A percentile compares a stretch with the other conserved stretches of the same genome.
phyloP scores from a whole-genome alignment of 2,113 vertebrate species.

The Ornithorhynchus anatinus region DNA sequence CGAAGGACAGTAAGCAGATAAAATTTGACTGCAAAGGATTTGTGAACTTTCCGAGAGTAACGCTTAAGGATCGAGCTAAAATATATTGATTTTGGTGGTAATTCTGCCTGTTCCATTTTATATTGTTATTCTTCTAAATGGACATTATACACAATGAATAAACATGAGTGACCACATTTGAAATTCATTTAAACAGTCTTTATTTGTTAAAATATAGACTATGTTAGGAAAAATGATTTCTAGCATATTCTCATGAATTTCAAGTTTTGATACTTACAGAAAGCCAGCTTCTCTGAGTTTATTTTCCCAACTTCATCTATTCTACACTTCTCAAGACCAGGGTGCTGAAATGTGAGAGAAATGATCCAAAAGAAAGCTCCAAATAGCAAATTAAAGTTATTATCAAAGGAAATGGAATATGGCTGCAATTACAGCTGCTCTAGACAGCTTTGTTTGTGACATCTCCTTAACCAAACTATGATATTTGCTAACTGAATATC shows the following conservation, averaged over 20 bases:
- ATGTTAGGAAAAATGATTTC: not conserved
- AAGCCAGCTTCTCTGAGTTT: not conserved
- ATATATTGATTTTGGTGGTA: not conserved
- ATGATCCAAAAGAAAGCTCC: conserved; percentile 13
- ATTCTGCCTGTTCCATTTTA: not conserved
- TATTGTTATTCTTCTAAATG: not conserved
- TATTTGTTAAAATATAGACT: conserved; percentile 25
- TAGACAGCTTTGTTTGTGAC: conserved; percentile 33
- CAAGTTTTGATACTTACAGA: not conserved
- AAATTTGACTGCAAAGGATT: not conserved
- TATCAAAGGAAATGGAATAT: conserved; percentile 24
- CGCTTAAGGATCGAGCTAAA: not conserved
- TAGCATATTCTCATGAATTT: not conserved
- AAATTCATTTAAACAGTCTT: not conserved
- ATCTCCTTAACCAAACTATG: not conserved
- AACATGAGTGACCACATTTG: not conserved
- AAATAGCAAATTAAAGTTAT: conserved; percentile 28
- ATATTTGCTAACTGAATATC: conserved; percentile 29
- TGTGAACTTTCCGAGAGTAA: not conserved
- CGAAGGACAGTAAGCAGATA: not conserved
- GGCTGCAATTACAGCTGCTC: conserved; percentile 11
- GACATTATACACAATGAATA: not conserved
- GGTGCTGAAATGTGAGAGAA: conserved; percentile 16
- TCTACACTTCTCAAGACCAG: not conserved
- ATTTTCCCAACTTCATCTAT: not conserved